Evolutionary conservation across 2,113 vertebrate species (phyloP).

Genomic region (Zonotrichia leucophrys): DNA sequence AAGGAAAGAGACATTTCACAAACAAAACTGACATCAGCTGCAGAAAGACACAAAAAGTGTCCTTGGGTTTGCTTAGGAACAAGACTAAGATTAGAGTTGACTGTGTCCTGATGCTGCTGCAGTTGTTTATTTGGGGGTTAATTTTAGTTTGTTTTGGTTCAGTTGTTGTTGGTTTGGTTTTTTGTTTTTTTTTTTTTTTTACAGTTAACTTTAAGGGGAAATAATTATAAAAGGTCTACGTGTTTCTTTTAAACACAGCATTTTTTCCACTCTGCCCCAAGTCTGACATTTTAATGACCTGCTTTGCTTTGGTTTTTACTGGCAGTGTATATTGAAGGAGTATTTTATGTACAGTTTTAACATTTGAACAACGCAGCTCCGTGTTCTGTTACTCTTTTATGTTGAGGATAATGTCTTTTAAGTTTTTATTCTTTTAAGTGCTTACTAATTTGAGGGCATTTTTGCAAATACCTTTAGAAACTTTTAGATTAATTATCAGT

Average conservation of each 20-base stretch:
- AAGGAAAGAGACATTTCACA: background rate
- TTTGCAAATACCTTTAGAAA: conserved; percentile 51
- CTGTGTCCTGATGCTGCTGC: background rate
- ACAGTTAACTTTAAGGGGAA: conserved; percentile 58
- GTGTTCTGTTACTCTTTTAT: conserved; percentile 55
- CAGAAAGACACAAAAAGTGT: background rate
- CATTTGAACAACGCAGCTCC: conserved; percentile 55
- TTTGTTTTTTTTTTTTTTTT: background rate
- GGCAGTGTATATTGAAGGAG: conserved; percentile 64
- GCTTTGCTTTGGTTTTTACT: conserved; percentile 69
- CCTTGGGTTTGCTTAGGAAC: background rate
- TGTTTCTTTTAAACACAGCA: conserved; percentile 75
- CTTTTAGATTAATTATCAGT: conserved; percentile 37
- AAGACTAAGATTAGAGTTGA: background rate
- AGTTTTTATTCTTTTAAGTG: conserved; percentile 54
- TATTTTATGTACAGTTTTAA: conserved; percentile 74
- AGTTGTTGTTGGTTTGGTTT: background rate
- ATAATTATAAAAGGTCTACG: conserved; percentile 66
- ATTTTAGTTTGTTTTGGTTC: background rate
- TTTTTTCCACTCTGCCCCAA: conserved; percentile 75
- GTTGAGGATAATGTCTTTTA: conserved; percentile 39
- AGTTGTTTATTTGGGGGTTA: background rate
- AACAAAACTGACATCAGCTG: background rate
- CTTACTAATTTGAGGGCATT: conserved; percentile 46
- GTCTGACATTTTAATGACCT: conserved; percentile 81